phyloP scores from a whole-genome alignment of 2,113 vertebrate genomes.

The Neoarius graeffei region DNA sequence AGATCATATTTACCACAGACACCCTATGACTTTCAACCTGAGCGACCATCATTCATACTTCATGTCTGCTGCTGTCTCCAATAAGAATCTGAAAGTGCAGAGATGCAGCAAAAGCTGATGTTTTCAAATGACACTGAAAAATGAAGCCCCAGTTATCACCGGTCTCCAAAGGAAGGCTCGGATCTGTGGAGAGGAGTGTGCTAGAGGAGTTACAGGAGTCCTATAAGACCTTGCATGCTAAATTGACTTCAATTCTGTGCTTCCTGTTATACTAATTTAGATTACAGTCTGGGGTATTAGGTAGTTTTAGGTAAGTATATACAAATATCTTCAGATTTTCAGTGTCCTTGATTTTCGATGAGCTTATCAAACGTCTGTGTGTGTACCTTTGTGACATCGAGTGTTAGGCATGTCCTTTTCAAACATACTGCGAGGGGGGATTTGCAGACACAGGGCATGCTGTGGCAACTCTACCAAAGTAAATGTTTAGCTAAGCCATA shows the following conservation, averaged over 20 bases:
- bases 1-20: constrained; percentile 47
- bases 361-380: background rate
- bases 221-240: background rate
- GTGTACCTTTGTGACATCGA: background rate
- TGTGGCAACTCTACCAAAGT: constrained; percentile 14
- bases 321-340: background rate
- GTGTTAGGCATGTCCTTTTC: background rate
- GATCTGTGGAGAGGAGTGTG: background rate
- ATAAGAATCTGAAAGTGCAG: constrained; percentile 18
- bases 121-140: constrained; percentile 36
- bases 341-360: background rate
- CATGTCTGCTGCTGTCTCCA: constrained; percentile 23
- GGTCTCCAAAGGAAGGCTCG: background rate
- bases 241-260: background rate
- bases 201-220: background rate
- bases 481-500: constrained; percentile 27
- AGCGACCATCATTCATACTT: constrained; percentile 45
- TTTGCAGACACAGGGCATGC: background rate
- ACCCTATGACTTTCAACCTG: constrained; percentile 29
- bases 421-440: background rate
- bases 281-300: background rate
- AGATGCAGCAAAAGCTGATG: constrained; percentile 25
- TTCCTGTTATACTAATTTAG: background rate
- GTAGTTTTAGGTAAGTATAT: background rate
- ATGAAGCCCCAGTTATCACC: constrained; percentile 18